A percentile compares a stretch with the other conserved stretches of the same genome.
Conservation (phyloP, 2,113 vertebrate genomes). For the Cinclus cinclus region DNA sequence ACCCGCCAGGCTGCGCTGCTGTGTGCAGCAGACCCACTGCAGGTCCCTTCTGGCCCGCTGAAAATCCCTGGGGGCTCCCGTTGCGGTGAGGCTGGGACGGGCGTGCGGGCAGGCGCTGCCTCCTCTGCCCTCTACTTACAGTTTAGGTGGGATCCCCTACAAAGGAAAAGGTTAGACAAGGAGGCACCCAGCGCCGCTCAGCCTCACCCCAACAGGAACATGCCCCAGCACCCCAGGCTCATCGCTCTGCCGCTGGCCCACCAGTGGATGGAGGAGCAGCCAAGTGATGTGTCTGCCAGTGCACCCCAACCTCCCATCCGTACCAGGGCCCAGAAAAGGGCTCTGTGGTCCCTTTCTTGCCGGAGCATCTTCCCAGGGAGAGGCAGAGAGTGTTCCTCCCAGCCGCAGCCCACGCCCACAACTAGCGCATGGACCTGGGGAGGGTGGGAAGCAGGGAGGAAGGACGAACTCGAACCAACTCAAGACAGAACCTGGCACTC, state of each 20-base stretch:
- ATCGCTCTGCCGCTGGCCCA: not conserved
- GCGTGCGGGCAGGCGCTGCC: not conserved
- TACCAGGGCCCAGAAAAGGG: constrained; percentile 54
- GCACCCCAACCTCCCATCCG: constrained; percentile 29
- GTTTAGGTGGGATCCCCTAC: constrained; percentile 47
- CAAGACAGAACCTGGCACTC: constrained; percentile 62
- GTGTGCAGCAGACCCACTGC: not conserved
- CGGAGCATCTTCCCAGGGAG: not conserved
- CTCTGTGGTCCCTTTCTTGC: not conserved
- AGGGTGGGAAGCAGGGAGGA: constrained; percentile 49
- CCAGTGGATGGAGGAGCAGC: not conserved
- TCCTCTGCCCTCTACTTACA: constrained; percentile 76
- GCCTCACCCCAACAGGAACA: constrained; percentile 60
- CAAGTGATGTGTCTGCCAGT: not conserved
- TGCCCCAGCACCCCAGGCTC: not conserved
- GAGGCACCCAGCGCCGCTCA: constrained; percentile 57
- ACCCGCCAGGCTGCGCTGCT: not conserved
- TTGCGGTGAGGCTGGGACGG: constrained; percentile 48
- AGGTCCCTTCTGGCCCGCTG: not conserved
- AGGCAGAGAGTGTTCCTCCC: constrained; percentile 70
- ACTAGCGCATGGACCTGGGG: constrained; percentile 68
- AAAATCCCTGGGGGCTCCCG: not conserved
- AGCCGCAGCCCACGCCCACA: constrained; percentile 69
- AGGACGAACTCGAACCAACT: constrained; percentile 61
- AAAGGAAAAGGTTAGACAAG: constrained; percentile 66